Conservation (phyloP, 2,797 vertebrate species). For the Sebastes cheni region DNA sequence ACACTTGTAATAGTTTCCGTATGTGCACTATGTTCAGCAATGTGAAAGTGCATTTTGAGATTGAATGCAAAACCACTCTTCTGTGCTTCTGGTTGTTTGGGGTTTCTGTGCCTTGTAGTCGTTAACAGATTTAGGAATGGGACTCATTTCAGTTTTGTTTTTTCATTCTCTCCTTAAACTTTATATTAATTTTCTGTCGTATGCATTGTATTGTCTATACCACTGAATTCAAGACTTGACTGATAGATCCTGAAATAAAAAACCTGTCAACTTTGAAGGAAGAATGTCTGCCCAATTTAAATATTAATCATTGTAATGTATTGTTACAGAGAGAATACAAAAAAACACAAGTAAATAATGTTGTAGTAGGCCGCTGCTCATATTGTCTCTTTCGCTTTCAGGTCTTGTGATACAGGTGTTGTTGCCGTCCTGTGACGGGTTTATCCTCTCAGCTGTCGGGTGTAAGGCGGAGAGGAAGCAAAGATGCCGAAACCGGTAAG, state of each 20-base stretch:
- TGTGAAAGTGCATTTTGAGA: conserved; percentile 1
- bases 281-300: neutral
- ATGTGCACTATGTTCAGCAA: conserved; percentile 2
- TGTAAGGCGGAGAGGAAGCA: conserved; percentile 73
- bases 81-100: neutral
- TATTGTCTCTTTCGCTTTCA: conserved; percentile 42
- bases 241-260: too few relatives aligned
- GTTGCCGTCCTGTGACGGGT: conserved; percentile 55
- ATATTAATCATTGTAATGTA: neutral
- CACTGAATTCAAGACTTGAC: too few relatives aligned
- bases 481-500: conserved; percentile 97
- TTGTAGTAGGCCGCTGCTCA: neutral
- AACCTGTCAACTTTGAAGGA: neutral
- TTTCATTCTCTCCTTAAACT: neutral
- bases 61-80: neutral
- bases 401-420: conserved; percentile 51
- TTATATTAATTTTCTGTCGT: neutral
- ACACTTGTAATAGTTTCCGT: conserved; percentile 9
- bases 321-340: neutral
- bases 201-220: too few relatives aligned
- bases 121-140: neutral
- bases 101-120: neutral
- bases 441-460: conserved; percentile 63
- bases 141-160: neutral
- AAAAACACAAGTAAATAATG: neutral